phyloP scores from a whole-genome alignment of 2,888 invertebrate genomes.

The Dromius quadrimaculatus region DNA sequence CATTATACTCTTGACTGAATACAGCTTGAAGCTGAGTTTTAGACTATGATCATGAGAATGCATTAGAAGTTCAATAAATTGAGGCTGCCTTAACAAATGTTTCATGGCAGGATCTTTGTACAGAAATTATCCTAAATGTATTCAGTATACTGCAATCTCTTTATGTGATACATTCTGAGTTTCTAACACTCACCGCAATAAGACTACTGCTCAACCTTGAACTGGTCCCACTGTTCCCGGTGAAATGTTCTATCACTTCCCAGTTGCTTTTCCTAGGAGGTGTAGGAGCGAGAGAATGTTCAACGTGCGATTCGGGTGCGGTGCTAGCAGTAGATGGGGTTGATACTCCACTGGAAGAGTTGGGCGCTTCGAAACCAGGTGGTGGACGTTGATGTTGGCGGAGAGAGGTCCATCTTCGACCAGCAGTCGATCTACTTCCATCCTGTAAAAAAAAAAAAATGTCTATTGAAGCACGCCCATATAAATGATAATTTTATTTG shows the following conservation, averaged over 20 bases:
- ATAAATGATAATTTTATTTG: no score
- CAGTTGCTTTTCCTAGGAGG: slow-evolving; percentile 86
- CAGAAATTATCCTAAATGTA: no score
- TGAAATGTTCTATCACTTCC: slow-evolving; percentile 92
- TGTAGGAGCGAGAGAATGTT: slow-evolving; percentile 68
- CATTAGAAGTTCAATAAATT: no score
- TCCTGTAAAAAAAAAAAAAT: slow-evolving; percentile 28
- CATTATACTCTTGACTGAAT: no score
- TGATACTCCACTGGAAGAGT: slow-evolving; percentile 60
- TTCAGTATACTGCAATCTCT: no score
- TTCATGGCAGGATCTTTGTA: no score
- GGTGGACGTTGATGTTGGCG: slow-evolving; percentile 65
- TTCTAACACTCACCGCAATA: slow-evolving; percentile 75
- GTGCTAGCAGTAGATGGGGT: slow-evolving; percentile 61
- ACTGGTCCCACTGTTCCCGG: slow-evolving; percentile 71
- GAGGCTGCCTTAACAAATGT: no score
- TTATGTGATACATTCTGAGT: no score
- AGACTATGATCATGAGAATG: no score
- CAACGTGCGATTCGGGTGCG: slow-evolving; percentile 61
- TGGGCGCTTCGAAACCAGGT: slow-evolving; percentile 62
- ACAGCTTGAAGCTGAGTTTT: no score
- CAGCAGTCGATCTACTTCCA: slow-evolving; percentile 37
- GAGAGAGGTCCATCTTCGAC: slow-evolving; percentile 69
- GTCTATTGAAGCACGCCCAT: no score
- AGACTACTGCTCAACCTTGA: slow-evolving; percentile 74